These are phyloP conservation scores for Zophobas morio DNA, from an alignment of 1,140 invertebrate genomes.

Conservation along the genomic window DNA sequence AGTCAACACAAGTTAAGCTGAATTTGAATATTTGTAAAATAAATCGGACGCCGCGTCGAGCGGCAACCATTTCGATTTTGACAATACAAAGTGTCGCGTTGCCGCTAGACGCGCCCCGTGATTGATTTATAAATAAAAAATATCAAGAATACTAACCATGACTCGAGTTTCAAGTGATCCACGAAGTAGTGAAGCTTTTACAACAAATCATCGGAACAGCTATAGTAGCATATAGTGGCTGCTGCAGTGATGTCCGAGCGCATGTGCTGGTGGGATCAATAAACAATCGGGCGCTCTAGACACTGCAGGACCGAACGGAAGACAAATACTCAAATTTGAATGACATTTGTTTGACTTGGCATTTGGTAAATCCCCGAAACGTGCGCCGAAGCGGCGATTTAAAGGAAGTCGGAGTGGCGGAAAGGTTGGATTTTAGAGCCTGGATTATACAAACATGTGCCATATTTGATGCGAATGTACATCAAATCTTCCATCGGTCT, in stretches of 20 bases:
- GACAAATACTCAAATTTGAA: slow-evolving; percentile 61
- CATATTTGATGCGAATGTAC: slow-evolving; percentile 57
- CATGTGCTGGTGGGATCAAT: slow-evolving; percentile 44
- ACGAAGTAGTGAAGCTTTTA: slow-evolving; percentile 55
- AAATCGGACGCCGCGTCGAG: neutral
- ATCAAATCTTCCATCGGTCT: slow-evolving; percentile 65
- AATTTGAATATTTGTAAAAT: slow-evolving; percentile 20
- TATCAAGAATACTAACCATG: slow-evolving; percentile 65
- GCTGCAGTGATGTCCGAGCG: slow-evolving; percentile 62
- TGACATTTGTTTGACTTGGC: slow-evolving; percentile 59
- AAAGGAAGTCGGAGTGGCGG: neutral
- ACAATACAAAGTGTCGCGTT: neutral
- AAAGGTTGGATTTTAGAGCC: slow-evolving; percentile 3
- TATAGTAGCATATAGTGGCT: slow-evolving; percentile 66
- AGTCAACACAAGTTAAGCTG: slow-evolving; percentile 34
- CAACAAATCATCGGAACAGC: slow-evolving; percentile 61
- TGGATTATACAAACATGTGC: slow-evolving; percentile 58
- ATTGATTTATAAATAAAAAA: slow-evolving; percentile 52
- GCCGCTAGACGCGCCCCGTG: neutral
- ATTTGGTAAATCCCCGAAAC: slow-evolving; percentile 28
- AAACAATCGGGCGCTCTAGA: slow-evolving; percentile 45
- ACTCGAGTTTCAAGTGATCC: slow-evolving; percentile 62
- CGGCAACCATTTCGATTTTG: neutral
- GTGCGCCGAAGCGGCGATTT: neutral
- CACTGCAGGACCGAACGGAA: slow-evolving; percentile 67